phyloP scores from a whole-genome alignment of 2,797 vertebrate genomes.

The Labeo calbasu region DNA sequence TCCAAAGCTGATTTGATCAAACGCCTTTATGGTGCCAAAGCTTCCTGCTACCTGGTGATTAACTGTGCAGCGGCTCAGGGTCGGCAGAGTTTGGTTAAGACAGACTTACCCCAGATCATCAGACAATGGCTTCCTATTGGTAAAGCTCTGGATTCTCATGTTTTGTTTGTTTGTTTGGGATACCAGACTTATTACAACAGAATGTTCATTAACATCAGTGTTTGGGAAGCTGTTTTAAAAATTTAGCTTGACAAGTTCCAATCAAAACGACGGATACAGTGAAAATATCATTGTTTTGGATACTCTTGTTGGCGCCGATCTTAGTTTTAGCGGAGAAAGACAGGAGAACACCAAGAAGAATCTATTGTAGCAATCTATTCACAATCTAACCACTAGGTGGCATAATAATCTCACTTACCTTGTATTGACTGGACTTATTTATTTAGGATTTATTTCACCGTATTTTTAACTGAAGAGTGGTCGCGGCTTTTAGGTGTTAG shows the following conservation, averaged over 20 bases:
- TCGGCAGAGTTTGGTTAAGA: conserved; percentile 48
- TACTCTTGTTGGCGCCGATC: neutral
- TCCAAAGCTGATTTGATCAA: conserved; percentile 70
- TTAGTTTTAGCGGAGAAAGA: neutral
- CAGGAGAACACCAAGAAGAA: too few species aligned
- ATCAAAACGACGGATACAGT: conserved; percentile 70
- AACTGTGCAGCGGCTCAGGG: conserved; percentile 41
- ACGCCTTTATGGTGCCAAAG: conserved; percentile 44
- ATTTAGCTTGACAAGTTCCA: conserved; percentile 68
- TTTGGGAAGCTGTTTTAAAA: neutral
- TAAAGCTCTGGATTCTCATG: neutral
- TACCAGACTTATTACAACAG: neutral
- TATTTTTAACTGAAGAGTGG: neutral
- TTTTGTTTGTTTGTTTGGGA: neutral
- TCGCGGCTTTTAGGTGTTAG: neutral
- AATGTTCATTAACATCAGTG: neutral
- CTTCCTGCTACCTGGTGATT: conserved; percentile 61
- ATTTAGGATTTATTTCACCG: too few species aligned
- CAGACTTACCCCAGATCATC: conserved; percentile 33
- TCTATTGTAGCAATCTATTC: neutral
- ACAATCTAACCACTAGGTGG: conserved; percentile 73
- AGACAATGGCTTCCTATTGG: neutral
- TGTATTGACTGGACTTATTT: neutral
- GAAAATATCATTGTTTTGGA: conserved; percentile 5
- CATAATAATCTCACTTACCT: conserved; percentile 65